Conservation (phyloP, 2,888 invertebrate species). For the Agonopterix arenella region DNA sequence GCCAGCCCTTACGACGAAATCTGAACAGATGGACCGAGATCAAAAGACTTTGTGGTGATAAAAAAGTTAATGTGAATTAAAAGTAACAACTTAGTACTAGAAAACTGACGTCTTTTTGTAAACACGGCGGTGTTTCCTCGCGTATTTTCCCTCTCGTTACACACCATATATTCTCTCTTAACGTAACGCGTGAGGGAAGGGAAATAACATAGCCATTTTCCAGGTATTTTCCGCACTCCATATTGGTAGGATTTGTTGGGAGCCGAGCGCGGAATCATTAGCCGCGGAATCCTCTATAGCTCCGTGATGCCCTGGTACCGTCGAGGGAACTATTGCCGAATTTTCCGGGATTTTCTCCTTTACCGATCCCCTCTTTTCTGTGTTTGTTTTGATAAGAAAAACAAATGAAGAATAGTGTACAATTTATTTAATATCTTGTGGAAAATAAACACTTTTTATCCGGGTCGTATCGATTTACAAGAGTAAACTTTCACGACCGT, state of each 20-base stretch:
- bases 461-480: too few species aligned
- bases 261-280: constrained; percentile 59
- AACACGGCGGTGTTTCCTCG: constrained; percentile 2
- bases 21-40: constrained; percentile 70
- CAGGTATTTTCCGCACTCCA: constrained; percentile 70
- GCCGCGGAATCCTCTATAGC: constrained; percentile 54
- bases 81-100: constrained; percentile 64
- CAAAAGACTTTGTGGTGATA: constrained; percentile 64
- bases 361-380: background rate
- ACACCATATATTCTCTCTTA: constrained; percentile 29
- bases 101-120: constrained; percentile 22
- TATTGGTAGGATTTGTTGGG: constrained; percentile 61
- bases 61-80: constrained; percentile 68
- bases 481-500: background rate
- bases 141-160: constrained; percentile 25
- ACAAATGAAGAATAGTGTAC: background rate
- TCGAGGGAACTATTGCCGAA: constrained; percentile 55
- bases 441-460: too few species aligned
- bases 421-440: background rate
- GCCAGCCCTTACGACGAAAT: constrained; percentile 75
- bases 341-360: constrained; percentile 49
- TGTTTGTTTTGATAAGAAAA: background rate
- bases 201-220: constrained; percentile 61
- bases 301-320: constrained; percentile 44
- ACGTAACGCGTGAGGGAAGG: constrained; percentile 22